These are phyloP conservation scores for Macquaria ambigua DNA, from an alignment of 2,113 vertebrate species.

Conservation along the genomic window DNA sequence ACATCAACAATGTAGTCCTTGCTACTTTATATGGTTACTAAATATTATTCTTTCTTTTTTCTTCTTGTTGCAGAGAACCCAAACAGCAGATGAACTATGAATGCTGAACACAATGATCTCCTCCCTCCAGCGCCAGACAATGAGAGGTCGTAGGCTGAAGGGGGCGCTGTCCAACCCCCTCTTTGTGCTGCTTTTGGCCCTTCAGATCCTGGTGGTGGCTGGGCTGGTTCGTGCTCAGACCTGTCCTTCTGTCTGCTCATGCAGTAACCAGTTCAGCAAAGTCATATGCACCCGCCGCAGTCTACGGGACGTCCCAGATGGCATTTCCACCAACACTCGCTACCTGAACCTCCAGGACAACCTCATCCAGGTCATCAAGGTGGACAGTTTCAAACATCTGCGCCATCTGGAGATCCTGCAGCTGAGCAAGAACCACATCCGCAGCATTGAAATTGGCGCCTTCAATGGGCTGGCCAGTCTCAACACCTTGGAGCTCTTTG, in stretches of 20 bases:
- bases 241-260: conserved; percentile 86
- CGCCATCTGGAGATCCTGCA: conserved; percentile 86
- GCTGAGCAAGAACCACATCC: conserved; percentile 86
- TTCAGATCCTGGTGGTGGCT: conserved; percentile 97
- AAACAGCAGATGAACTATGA: conserved; percentile 98
- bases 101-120: conserved; percentile 99
- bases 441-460: conserved; percentile 86
- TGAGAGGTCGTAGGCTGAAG: conserved; percentile 99
- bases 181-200: conserved; percentile 96
- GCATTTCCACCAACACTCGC: conserved; percentile 86
- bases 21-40: conserved; percentile 20
- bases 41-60: conserved; percentile 51
- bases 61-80: conserved; percentile 89
- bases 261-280: conserved; percentile 88
- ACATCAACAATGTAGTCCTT: neutral
- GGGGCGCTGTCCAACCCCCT: conserved; percentile 99
- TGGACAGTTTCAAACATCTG: conserved; percentile 87
- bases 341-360: conserved; percentile 88
- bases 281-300: conserved; percentile 86
- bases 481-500: conserved; percentile 87
- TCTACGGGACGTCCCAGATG: conserved; percentile 85
- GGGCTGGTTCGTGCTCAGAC: conserved; percentile 90
- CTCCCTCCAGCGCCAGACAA: conserved; percentile 99
- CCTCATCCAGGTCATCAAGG: conserved; percentile 86
- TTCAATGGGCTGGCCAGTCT: conserved; percentile 86